phyloP scores from a whole-genome alignment of 2,888 invertebrate genomes.

The Gisinianus flammeolus region DNA sequence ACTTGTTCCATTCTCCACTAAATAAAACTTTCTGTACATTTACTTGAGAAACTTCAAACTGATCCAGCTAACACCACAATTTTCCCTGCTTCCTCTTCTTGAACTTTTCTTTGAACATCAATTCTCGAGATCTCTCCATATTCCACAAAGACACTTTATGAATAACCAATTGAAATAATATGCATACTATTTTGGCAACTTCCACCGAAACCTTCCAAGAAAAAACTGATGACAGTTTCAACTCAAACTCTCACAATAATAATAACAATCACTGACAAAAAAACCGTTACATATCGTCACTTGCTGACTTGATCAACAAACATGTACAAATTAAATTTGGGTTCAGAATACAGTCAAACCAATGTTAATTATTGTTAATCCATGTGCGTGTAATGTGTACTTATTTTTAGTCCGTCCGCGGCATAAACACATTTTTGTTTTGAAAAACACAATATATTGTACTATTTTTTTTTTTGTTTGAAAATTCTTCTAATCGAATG shows the following conservation, averaged over 20 bases:
- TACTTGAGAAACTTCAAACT: not conserved
- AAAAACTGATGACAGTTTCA: not conserved
- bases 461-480: not conserved
- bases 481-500: not conserved
- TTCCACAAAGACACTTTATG: not conserved
- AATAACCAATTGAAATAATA: not conserved
- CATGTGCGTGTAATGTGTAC: no score
- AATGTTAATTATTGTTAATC: no score
- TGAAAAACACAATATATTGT: not conserved
- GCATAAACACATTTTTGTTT: not conserved
- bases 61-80: not conserved
- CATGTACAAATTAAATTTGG: no score
- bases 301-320: no score
- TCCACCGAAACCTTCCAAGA: not conserved
- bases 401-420: no score
- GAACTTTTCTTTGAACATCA: not conserved
- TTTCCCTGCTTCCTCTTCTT: not conserved
- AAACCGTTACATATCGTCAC: no score
- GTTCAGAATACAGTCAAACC: no score
- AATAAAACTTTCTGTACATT: not conserved
- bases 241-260: no score
- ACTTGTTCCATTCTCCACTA: not conserved
- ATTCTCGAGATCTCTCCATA: constrained; percentile 9
- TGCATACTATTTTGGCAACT: not conserved
- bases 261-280: no score